Conservation (phyloP, 1,140 invertebrate species). For the Kradibia gibbosae region DNA sequence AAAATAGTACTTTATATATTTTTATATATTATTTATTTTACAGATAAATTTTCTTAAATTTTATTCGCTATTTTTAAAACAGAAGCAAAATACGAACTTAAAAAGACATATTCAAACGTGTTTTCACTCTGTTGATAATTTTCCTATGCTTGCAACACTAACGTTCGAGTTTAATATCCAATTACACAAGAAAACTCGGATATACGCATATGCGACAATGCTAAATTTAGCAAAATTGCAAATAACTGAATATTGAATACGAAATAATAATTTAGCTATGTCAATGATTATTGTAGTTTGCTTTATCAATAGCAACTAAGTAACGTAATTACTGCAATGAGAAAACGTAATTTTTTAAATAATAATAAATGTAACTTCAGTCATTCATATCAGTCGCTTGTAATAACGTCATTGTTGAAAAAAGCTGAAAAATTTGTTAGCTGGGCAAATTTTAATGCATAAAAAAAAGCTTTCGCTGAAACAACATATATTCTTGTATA, state of each 20-base stretch:
- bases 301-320: background rate
- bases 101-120: background rate
- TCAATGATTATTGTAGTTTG: background rate
- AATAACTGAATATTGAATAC: too few species aligned
- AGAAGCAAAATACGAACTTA: background rate
- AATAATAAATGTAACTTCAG: too few species aligned
- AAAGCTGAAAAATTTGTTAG: background rate
- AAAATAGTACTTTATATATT: too few species aligned
- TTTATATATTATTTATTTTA: too few species aligned
- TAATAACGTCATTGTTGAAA: background rate
- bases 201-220: background rate
- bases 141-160: background rate
- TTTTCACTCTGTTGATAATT: background rate
- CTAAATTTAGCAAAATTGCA: slow-evolving; percentile 2
- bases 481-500: background rate
- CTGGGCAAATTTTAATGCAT: background rate
- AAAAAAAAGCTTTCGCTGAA: background rate
- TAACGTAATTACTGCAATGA: too few species aligned
- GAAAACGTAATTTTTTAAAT: too few species aligned
- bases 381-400: too few species aligned
- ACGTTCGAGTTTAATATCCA: background rate
- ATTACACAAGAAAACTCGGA: background rate
- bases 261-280: background rate
- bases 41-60: background rate
- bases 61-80: background rate